A percentile compares a stretch with the other conserved stretches of the same genome.
These are phyloP conservation scores for Ophioninae sp. DNA, from an alignment of 2,888 invertebrate species.

Conservation along the genomic window DNA sequence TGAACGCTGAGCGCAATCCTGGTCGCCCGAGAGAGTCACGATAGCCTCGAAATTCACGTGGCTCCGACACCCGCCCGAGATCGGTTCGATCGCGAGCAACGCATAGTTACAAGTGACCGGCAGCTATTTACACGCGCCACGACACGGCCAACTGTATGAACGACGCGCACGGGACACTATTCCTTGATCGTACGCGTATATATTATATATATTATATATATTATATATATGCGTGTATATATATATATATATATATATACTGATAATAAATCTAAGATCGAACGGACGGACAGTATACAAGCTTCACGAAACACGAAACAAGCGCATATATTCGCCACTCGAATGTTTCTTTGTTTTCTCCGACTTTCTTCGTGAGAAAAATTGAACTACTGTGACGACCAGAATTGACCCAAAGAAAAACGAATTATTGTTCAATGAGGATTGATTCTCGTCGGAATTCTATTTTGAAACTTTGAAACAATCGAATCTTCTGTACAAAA, in stretches of 20 bases:
- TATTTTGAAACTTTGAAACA: too few species aligned
- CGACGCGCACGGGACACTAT: slow-evolving; percentile 35
- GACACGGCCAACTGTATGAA: slow-evolving; percentile 27
- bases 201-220: slow-evolving; percentile 10
- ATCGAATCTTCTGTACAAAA: too few species aligned
- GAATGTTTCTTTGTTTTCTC: slow-evolving; percentile 9
- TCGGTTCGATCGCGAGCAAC: slow-evolving; percentile 55
- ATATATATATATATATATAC: slow-evolving; percentile 13
- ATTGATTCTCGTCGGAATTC: too few species aligned
- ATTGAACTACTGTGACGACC: too few species aligned
- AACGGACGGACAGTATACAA: slow-evolving; percentile 49
- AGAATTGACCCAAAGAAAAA: too few species aligned
- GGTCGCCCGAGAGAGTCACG: slow-evolving; percentile 71
- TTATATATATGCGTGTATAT: too few species aligned
- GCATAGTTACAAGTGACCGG: slow-evolving; percentile 41
- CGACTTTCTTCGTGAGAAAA: neutral
- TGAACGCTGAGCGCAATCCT: slow-evolving; percentile 54
- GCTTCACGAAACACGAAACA: slow-evolving; percentile 50
- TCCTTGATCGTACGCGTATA: slow-evolving; percentile 8
- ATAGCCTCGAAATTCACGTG: slow-evolving; percentile 75
- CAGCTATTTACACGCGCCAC: slow-evolving; percentile 59
- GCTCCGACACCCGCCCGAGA: slow-evolving; percentile 53
- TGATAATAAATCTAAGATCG: slow-evolving; percentile 61
- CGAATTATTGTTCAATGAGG: too few species aligned
- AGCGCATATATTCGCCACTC: slow-evolving; percentile 36